Percentiles rank a stretch among this genome's conserved stretches.
These are phyloP conservation scores for Helobdella robusta DNA, from an alignment of 2,888 invertebrate species.

Conservation along the genomic window DNA sequence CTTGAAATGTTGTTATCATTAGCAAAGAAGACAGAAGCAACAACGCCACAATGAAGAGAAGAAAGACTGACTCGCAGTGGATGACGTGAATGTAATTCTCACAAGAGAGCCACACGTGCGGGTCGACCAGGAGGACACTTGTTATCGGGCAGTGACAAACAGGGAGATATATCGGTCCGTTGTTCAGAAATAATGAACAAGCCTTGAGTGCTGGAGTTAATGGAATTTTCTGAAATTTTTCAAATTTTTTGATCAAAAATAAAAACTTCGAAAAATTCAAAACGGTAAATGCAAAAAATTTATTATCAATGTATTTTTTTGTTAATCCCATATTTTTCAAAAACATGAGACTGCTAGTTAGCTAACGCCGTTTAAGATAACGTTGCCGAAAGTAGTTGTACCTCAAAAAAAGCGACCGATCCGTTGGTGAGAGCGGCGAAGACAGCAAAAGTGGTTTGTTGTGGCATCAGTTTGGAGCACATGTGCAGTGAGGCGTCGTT, in stretches of 20 bases:
- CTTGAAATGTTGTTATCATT: too few species aligned
- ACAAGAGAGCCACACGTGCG: constrained; percentile 52
- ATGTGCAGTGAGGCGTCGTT: neutral
- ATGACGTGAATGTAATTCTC: constrained; percentile 52
- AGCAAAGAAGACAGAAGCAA: too few species aligned
- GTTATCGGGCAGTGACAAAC: constrained; percentile 52
- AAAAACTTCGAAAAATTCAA: too few species aligned
- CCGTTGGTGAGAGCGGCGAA: constrained; percentile 54
- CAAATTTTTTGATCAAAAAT: too few species aligned
- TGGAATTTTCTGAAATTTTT: constrained; percentile 28
- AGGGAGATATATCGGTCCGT: constrained; percentile 52
- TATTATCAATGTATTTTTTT: too few species aligned
- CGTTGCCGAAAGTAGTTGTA: too few species aligned
- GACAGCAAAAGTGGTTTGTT: constrained; percentile 10
- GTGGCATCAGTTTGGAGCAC: constrained; percentile 9
- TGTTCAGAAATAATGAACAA: constrained; percentile 34
- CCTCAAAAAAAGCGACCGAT: constrained; percentile 53
- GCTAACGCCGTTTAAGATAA: too few species aligned
- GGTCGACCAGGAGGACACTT: constrained; percentile 46
- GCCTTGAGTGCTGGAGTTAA: constrained; percentile 32
- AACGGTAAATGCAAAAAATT: too few species aligned
- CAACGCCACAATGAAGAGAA: neutral
- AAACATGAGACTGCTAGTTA: too few species aligned
- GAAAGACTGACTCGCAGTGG: constrained; percentile 46
- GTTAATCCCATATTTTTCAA: too few species aligned